phyloP scores from a whole-genome alignment of 2,888 invertebrate species.

The Ectropis crepuscularia region DNA sequence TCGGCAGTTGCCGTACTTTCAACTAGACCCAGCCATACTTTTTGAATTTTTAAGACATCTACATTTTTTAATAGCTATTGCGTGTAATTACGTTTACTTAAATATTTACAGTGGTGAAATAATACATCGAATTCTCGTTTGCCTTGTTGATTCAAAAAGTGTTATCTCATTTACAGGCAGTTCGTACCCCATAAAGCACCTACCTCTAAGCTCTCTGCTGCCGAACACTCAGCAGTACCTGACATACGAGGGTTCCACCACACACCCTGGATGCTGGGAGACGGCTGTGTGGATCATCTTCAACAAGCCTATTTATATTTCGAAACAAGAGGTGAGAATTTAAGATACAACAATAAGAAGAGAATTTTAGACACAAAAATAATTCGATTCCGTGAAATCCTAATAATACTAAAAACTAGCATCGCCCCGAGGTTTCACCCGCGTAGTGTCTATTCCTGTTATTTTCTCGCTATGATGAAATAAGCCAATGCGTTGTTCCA shows the following conservation, averaged over 20 bases:
- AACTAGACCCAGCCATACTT: no score
- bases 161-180: conserved; percentile 85
- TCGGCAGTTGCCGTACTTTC: no score
- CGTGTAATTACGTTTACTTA: no score
- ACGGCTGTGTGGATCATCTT: conserved; percentile 99
- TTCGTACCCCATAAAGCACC: conserved; percentile 91
- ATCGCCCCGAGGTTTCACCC: no score
- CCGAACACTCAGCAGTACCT: conserved; percentile 97
- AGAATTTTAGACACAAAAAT: no score
- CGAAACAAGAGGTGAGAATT: conserved; percentile 93
- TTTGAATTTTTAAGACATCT: no score
- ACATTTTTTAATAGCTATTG: no score
- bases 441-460: no score
- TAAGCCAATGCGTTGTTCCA: no score
- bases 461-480: no score
- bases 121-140: background rate
- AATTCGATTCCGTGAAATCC: no score
- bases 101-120: background rate
- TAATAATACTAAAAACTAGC: no score
- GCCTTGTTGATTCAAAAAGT: conserved; percentile 22
- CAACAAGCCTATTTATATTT: conserved; percentile 99
- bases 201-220: conserved; percentile 93
- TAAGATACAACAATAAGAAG: background rate
- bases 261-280: conserved; percentile 99
- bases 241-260: conserved; percentile 99